Conservation (phyloP, 2,888 invertebrate genomes). For the Sinelater perroti region DNA sequence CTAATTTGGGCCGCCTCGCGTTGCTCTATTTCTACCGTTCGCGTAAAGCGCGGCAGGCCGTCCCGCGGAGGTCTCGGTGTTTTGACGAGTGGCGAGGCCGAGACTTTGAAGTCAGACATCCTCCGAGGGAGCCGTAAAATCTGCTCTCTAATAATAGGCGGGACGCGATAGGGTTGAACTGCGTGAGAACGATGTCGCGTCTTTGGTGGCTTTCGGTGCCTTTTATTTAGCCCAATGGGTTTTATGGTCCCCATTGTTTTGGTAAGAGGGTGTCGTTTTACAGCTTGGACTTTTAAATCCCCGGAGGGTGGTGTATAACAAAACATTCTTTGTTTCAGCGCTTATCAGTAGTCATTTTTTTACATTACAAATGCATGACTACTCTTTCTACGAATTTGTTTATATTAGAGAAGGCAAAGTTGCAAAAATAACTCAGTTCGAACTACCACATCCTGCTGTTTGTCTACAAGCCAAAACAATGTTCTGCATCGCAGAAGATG, state of each 20-base stretch:
- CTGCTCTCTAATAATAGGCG: slow-evolving; percentile 9
- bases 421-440: too few species aligned
- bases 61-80: not conserved
- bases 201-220: slow-evolving; percentile 10
- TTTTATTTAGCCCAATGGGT: slow-evolving; percentile 8
- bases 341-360: not conserved
- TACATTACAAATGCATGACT: not conserved
- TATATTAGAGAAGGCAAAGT: too few species aligned
- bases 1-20: slow-evolving; percentile 17
- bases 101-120: slow-evolving; percentile 5
- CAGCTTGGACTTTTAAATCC: not conserved
- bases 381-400: too few species aligned
- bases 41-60: not conserved
- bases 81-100: not conserved
- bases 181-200: slow-evolving; percentile 20
- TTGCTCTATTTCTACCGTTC: slow-evolving; percentile 2
- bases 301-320: not conserved
- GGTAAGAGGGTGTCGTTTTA: not conserved
- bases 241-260: slow-evolving; percentile 9
- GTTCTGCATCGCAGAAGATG: too few species aligned
- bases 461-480: too few species aligned
- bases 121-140: not conserved
- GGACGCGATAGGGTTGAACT: slow-evolving; percentile 1
- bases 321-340: not conserved
- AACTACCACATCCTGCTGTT: too few species aligned